Evolutionary conservation across 2,888 invertebrate genomes (phyloP), one percentile per base, ranked within the genome.

Genomic region (Meganola albula): DNA sequence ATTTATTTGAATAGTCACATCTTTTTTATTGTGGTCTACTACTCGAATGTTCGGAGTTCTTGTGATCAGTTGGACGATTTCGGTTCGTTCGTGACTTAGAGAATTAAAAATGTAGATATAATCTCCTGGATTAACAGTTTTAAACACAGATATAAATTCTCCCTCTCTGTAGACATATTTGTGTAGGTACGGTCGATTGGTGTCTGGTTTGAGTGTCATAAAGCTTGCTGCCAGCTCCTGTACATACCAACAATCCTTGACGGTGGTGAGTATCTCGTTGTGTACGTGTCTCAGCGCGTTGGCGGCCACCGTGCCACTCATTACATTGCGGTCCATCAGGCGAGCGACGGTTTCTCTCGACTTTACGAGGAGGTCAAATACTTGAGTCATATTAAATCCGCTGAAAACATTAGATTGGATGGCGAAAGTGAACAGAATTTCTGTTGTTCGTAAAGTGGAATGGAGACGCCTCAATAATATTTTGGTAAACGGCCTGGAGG

Each of bases 321-420:
- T 95, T n/a, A 97, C 98, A 69, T 99, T 97, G 61, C 98, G 97
- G 72, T 99, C 98, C 67, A 96, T 94, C 57, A 98, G 95, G 12
- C 98, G 87, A 0, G 93, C 97, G 33, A 97, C 86, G 89, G 90
- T 58, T 91, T 90, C 70, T 90, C 95, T 64, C 89, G 90, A 34
- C 90, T 87, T 83, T 88, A 90, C 31, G 25, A 83, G 46, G 5
- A 62, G 53, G 3, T 58, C 48, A 88, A 87, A 58, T 88, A 90
- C 53, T 84, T 87, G 48, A 53, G 85, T 55, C 64, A 74, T 51
- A 66, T 88, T 65, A 63, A 86, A 65, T 87, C 89, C 37, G 88
- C 87, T 4, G 90, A 77, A 72, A 6, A 54, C 53, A 29, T 73
- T 93, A 5, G 89, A 87, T 61, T 92, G 93, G 24, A 93, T 76